A percentile compares a stretch with the other conserved stretches of the same genome.
Evolutionary conservation across 2,113 vertebrate species (phyloP).

Genomic region (Cyprinus carpio): DNA sequence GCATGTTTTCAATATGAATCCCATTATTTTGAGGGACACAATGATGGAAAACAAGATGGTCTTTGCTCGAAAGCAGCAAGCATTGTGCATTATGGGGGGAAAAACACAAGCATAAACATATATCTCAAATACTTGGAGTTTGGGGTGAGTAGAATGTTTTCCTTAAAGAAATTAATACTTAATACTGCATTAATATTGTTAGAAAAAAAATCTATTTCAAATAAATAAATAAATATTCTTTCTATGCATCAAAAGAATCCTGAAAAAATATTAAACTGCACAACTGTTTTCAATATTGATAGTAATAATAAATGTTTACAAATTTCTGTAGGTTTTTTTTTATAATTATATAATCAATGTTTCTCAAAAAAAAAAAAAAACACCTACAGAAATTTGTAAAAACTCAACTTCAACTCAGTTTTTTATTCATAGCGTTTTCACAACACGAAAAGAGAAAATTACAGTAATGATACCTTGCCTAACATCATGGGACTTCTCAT

Average conservation of each 20-base stretch:
- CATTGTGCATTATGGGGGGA: too few species aligned
- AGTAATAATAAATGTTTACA: not conserved
- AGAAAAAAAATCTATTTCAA: not conserved
- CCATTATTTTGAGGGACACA: not conserved
- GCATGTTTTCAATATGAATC: conserved; percentile 13
- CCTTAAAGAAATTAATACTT: not conserved
- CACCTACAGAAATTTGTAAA: too few species aligned
- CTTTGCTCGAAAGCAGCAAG: not conserved
- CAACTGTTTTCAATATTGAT: too few species aligned
- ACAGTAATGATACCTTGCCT: not conserved
- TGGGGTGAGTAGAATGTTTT: not conserved
- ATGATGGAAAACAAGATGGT: not conserved
- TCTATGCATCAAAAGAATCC: too few species aligned
- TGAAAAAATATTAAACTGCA: too few species aligned
- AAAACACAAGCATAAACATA: not conserved
- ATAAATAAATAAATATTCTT: too few species aligned
- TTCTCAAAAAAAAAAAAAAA: not conserved
- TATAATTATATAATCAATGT: not conserved
- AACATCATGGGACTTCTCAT: not conserved
- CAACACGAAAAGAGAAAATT: not conserved
- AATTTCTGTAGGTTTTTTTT: not conserved
- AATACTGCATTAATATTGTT: not conserved
- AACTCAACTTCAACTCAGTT: not conserved
- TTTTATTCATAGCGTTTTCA: not conserved
- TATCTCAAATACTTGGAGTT: not conserved